phyloP scores from a whole-genome alignment of 2,113 vertebrate genomes.

The Aphyosemion australe region DNA sequence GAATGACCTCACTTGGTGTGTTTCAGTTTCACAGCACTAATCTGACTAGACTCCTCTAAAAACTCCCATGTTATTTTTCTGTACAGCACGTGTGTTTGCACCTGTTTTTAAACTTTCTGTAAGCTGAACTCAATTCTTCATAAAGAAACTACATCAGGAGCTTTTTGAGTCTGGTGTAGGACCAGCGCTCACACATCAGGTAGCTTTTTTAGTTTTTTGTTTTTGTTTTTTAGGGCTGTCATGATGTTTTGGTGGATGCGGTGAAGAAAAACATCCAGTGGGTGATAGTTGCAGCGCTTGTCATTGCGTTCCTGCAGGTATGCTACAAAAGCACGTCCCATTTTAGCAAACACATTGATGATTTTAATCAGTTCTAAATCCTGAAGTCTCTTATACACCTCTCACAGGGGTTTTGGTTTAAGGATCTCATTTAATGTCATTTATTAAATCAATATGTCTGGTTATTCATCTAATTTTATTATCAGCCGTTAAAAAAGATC shows the following conservation, averaged over 20 bases:
- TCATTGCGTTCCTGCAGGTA: slow-evolving; percentile 90
- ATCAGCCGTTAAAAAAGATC: too few species aligned
- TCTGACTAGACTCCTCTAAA: too few species aligned
- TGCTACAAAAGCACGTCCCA: not conserved
- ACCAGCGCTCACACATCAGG: too few species aligned
- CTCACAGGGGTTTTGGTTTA: too few species aligned
- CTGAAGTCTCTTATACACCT: not conserved
- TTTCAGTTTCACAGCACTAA: not conserved
- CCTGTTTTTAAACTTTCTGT: not conserved
- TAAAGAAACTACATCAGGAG: too few species aligned
- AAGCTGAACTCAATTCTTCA: not conserved
- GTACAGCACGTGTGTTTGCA: too few species aligned
- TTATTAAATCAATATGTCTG: too few species aligned
- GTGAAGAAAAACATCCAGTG: slow-evolving; percentile 79
- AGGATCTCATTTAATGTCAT: too few species aligned
- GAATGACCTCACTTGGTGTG: not conserved
- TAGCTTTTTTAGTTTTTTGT: too few species aligned
- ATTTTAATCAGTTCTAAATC: not conserved
- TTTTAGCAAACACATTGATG: not conserved
- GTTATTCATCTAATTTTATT: too few species aligned
- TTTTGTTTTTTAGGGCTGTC: slow-evolving; percentile 80
- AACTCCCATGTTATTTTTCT: too few species aligned
- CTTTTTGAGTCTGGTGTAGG: too few species aligned
- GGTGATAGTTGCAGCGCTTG: slow-evolving; percentile 83
- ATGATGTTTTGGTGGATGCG: slow-evolving; percentile 47